These are phyloP conservation scores for Chaenogobius annularis DNA, from an alignment of 2,113 vertebrate species.

Conservation along the genomic window DNA sequence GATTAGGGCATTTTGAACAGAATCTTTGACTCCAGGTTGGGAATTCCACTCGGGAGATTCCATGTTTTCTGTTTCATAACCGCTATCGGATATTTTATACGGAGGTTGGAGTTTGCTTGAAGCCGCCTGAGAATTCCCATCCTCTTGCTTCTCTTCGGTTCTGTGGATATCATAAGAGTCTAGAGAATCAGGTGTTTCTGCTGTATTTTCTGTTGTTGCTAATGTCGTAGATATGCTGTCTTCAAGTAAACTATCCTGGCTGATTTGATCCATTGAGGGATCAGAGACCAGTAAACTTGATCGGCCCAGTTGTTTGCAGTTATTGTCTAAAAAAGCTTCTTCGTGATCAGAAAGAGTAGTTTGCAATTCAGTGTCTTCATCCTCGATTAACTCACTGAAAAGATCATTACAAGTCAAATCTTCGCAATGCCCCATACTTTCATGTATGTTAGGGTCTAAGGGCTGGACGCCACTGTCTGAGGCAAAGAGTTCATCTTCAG, in stretches of 20 bases:
- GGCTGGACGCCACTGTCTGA: conserved; percentile 35
- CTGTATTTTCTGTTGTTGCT: conserved; percentile 74
- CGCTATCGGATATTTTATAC: conserved; percentile 92
- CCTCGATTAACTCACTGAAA: conserved; percentile 69
- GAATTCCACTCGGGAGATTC: conserved; percentile 98
- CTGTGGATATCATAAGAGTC: conserved; percentile 88
- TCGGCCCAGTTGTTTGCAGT: conserved; percentile 36
- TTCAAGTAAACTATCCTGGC: conserved; percentile 90
- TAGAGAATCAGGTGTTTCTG: conserved; percentile 89
- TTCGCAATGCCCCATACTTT: conserved; percentile 50
- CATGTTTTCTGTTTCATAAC: conserved; percentile 96
- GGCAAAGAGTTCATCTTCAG: conserved; percentile 54
- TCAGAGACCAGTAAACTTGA: conserved; percentile 73
- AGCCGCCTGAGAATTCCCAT: conserved; percentile 47
- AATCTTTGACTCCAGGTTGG: conserved; percentile 72
- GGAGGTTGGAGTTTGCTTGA: conserved; percentile 86
- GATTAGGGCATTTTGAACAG: conserved; percentile 55
- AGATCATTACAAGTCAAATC: conserved; percentile 69
- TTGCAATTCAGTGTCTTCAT: conserved; percentile 64
- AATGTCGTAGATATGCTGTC: conserved; percentile 81
- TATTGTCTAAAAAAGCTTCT: conserved; percentile 79
- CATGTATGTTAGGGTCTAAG: conserved; percentile 59
- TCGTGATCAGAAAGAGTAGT: conserved; percentile 62
- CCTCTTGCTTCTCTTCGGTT: conserved; percentile 70
- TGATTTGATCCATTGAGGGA: conserved; percentile 83